Evolutionary conservation across 2,797 vertebrate species (phyloP).

Genomic region (Uromys caudimaculatus): DNA sequence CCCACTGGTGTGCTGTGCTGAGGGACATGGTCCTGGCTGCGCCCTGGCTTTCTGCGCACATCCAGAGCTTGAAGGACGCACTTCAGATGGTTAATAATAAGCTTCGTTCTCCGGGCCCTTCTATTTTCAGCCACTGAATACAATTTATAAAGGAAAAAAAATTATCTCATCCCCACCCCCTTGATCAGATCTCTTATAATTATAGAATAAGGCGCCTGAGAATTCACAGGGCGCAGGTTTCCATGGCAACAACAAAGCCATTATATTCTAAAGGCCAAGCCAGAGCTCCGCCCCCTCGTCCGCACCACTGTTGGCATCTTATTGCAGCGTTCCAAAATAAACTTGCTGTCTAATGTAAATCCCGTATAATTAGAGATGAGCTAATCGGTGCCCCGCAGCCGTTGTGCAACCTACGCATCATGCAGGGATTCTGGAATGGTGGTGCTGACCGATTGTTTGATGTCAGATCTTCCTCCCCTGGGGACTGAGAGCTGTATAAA

Average conservation of each 20-base stretch:
- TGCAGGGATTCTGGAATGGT: not conserved
- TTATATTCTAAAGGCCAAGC: conserved; percentile 75
- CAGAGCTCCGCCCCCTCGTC: conserved; percentile 58
- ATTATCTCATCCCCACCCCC: conserved; percentile 56
- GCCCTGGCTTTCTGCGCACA: conserved; percentile 87
- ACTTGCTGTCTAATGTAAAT: conserved; percentile 80
- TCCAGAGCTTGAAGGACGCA: conserved; percentile 83
- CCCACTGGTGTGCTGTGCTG: conserved; percentile 77
- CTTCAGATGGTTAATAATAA: conserved; percentile 88
- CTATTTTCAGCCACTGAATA: conserved; percentile 79
- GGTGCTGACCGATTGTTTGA: conserved; percentile 72
- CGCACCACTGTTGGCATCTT: conserved; percentile 55
- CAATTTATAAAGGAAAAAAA: conserved; percentile 71
- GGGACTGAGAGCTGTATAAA: conserved; percentile 38
- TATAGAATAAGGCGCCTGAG: conserved; percentile 75
- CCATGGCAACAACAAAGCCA: conserved; percentile 74
- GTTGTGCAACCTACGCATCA: conserved; percentile 11
- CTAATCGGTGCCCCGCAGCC: not conserved
- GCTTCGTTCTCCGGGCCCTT: conserved; percentile 85
- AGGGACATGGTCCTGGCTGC: conserved; percentile 80
- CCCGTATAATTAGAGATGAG: conserved; percentile 63
- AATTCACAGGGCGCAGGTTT: conserved; percentile 74
- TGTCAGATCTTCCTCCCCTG: conserved; percentile 70
- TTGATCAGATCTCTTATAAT: conserved; percentile 73
- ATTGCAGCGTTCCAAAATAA: conserved; percentile 78